Percentiles rank a stretch among this genome's conserved stretches.
These are phyloP conservation scores for Nephotettix cincticeps DNA, from an alignment of 1,140 invertebrate genomes.

Conservation along the genomic window DNA sequence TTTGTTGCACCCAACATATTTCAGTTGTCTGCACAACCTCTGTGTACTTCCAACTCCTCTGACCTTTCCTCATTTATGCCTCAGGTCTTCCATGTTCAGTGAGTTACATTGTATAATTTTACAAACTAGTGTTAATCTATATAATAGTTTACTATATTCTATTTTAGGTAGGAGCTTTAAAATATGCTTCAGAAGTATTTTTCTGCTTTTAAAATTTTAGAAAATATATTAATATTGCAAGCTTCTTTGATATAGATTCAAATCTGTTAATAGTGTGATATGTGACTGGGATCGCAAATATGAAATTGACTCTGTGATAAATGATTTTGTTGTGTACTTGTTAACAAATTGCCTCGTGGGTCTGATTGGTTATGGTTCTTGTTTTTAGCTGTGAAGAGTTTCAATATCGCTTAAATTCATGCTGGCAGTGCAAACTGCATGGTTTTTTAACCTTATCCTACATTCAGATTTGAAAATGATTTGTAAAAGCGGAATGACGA, in stretches of 20 bases:
- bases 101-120: not conserved
- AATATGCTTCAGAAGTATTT: not conserved
- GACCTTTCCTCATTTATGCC: not conserved
- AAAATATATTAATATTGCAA: conserved; percentile 7
- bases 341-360: not conserved
- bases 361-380: not conserved
- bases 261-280: not conserved
- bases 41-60: not conserved
- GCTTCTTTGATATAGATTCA: not conserved
- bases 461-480: not conserved
- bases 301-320: too few species aligned
- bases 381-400: not conserved
- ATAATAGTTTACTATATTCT: too few species aligned
- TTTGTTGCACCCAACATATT: too few species aligned
- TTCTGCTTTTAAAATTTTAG: not conserved
- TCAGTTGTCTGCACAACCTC: too few species aligned
- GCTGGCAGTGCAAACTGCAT: not conserved
- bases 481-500: too few species aligned
- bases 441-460: not conserved
- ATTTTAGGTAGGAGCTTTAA: not conserved
- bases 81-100: not conserved
- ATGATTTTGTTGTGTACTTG: too few species aligned
- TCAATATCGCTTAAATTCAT: not conserved
- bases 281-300: conserved; percentile 4
- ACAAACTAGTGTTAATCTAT: not conserved